Evolutionary conservation across 1,140 invertebrate genomes (phyloP).

Genomic region (Lysiphlebus fabarum): DNA sequence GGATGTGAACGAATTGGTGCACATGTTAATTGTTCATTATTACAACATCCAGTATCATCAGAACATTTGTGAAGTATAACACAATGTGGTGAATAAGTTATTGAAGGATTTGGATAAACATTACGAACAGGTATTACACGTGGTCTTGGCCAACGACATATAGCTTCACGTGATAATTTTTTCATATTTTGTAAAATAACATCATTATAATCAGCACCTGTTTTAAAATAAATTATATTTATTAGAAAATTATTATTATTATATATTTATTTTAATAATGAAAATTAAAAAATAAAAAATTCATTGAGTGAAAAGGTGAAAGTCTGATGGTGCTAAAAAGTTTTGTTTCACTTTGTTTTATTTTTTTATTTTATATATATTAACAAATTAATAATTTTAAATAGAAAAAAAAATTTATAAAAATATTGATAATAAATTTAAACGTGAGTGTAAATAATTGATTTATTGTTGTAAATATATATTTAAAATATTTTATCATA

Average conservation of each 20-base stretch:
- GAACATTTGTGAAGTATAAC: constrained; percentile 71
- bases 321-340: too few relatives aligned
- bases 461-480: too few relatives aligned
- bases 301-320: too few relatives aligned
- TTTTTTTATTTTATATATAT: too few relatives aligned
- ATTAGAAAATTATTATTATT: background rate
- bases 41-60: constrained; percentile 76
- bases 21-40: constrained; percentile 61
- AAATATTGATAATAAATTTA: background rate
- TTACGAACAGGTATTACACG: constrained; percentile 63
- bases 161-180: constrained; percentile 59
- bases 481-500: background rate
- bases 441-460: too few relatives aligned
- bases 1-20: constrained; percentile 62
- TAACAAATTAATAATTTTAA: too few relatives aligned
- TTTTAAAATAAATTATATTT: constrained; percentile 28
- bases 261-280: background rate
- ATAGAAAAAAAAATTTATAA: too few relatives aligned
- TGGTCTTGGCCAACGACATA: constrained; percentile 62
- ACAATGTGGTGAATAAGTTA: constrained; percentile 70
- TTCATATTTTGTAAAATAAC: constrained; percentile 58
- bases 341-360: too few relatives aligned
- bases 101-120: constrained; percentile 65
- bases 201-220: constrained; percentile 47
- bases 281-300: too few relatives aligned